phyloP scores from a whole-genome alignment of 2,797 vertebrate species.

The Sarcoramphus papa region DNA sequence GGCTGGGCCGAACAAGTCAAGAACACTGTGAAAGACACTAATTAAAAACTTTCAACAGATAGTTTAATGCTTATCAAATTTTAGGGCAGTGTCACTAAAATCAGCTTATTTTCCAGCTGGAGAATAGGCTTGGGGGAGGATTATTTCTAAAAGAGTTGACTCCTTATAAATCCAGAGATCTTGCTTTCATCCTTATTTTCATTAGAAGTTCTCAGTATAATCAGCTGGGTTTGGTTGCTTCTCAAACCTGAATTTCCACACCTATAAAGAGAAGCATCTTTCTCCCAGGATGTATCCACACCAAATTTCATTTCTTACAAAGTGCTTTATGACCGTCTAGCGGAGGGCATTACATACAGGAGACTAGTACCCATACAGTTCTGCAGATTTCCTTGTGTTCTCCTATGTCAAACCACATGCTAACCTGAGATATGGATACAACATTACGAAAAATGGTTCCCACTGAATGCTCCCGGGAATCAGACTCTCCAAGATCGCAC shows the following conservation, averaged over 20 bases:
- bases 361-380: not conserved
- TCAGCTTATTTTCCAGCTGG: not conserved
- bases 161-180: not conserved
- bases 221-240: not conserved
- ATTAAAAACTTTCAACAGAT: not conserved
- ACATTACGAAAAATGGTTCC: not conserved
- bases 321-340: not conserved
- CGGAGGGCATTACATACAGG: not conserved
- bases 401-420: not conserved
- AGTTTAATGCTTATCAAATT: not conserved
- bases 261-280: not conserved
- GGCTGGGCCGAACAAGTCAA: not conserved
- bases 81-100: not conserved
- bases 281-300: not conserved
- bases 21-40: not conserved
- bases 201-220: not conserved
- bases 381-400: not conserved
- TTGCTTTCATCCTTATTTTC: not conserved
- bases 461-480: not conserved
- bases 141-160: not conserved
- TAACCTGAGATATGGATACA: accelerated
- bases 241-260: not conserved
- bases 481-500: not conserved
- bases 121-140: not conserved
- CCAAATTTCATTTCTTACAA: not conserved